Base-by-base conservation (phyloP, 2,113 vertebrate species). In the Colistium nudipinnis region DNA sequence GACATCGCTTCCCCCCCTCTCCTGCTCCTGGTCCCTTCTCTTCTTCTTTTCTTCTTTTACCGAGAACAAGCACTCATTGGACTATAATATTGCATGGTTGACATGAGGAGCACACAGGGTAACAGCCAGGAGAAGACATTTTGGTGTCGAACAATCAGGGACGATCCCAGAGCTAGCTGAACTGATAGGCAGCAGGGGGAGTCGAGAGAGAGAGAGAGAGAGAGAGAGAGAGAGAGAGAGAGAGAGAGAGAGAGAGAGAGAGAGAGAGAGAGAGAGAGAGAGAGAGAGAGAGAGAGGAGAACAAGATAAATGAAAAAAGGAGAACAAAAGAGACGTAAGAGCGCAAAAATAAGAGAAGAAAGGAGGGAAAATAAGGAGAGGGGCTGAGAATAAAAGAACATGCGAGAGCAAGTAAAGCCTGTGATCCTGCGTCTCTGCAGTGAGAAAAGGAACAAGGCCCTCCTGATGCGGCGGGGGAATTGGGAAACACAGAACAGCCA, bases 41-140 rank as follows among this genome's bases (percentile, higher is more conserved):
- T 57, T 74, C 44, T 19, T 1, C n/a, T n/a, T n/a, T n/a, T n/a
- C n/a, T n/a, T n/a, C n/a, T n/a, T n/a, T n/a, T n/a, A n/a, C 61
- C 17, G 27, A 4, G 31, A 80, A 54, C 45, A 57, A 62, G 64
- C 72, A 2, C 59, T 78, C 83, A 69, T 36, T 78, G 81, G 74
- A 87, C 82, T 85, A 79, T 43, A 86, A 76, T 81, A 84, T 87
- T 83, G 82, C 73, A 83, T 82, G 86, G 86, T 72, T 20, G 74
- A 78, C 62, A 81, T 81, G 81, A 78, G 59, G 70, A 39, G 61
- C 80, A 76, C 74, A 75, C 71, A 76, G 76, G 82, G 63, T 69
- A 63, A 22, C 39, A 56, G 49, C 39, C 71, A 76, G 63, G 67
- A 67, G 66, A 57, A 52, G 47, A 71, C 52, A 65, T 79, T 81